These are phyloP conservation scores for Hylyphantes graminicola DNA, from an alignment of 1,140 invertebrate species.

Conservation along the genomic window DNA sequence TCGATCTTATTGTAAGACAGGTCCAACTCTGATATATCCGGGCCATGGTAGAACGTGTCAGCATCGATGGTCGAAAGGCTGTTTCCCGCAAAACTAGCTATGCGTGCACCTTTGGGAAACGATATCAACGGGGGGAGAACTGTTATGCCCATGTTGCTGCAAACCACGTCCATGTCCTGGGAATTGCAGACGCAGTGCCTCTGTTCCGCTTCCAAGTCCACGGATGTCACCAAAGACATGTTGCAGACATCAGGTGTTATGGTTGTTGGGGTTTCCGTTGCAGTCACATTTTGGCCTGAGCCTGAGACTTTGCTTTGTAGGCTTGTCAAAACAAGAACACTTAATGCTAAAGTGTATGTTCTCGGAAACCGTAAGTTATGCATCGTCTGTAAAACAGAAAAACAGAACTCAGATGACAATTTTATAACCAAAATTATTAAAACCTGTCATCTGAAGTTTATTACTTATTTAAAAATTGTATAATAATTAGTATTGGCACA, in stretches of 20 bases:
- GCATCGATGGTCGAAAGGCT: constrained; percentile 21
- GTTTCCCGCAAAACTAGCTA: constrained; percentile 38
- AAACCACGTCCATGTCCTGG: constrained; percentile 14
- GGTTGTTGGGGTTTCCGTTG: neutral
- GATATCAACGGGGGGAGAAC: constrained; percentile 21
- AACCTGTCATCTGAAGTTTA: too few species aligned
- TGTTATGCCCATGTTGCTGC: constrained; percentile 20
- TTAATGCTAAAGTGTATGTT: neutral
- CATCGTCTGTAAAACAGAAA: constrained; percentile 5
- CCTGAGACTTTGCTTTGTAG: neutral
- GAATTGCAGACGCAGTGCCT: constrained; percentile 12
- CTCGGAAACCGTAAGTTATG: neutral
- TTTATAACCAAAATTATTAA: too few species aligned
- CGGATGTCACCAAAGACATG: constrained; percentile 10
- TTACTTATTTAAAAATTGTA: too few species aligned
- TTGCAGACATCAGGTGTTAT: constrained; percentile 15
- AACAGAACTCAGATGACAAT: neutral
- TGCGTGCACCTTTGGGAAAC: constrained; percentile 12
- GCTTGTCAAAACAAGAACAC: neutral
- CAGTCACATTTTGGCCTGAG: neutral
- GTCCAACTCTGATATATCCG: constrained; percentile 12
- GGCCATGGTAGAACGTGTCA: constrained; percentile 36
- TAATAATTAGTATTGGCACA: too few species aligned
- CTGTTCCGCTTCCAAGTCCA: neutral
- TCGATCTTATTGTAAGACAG: constrained; percentile 40